These are phyloP conservation scores for Coptodon rendalli DNA, from an alignment of 2,113 vertebrate species.

Conservation along the genomic window DNA sequence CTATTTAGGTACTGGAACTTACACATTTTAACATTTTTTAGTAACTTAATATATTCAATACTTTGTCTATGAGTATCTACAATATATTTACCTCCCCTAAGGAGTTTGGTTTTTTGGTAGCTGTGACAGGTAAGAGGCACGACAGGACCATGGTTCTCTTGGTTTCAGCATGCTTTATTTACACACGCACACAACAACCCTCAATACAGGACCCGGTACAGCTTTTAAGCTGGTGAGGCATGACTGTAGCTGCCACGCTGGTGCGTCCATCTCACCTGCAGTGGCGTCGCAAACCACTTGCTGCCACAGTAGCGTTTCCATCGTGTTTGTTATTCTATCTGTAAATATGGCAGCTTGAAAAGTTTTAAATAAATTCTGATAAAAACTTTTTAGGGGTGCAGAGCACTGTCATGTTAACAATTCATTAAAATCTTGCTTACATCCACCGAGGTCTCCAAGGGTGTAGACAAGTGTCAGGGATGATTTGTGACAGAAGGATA, in stretches of 20 bases:
- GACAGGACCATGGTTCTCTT: neutral
- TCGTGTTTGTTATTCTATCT: neutral
- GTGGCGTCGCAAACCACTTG: neutral
- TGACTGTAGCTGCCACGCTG: rapidly evolving
- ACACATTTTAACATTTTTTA: neutral
- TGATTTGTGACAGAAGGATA: neutral
- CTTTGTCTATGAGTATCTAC: neutral
- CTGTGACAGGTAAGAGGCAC: neutral
- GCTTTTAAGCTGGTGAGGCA: neutral
- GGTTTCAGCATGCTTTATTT: rapidly evolving
- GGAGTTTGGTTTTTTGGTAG: neutral
- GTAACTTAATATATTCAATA: neutral
- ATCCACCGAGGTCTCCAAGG: neutral
- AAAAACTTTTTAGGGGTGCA: neutral
- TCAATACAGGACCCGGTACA: neutral
- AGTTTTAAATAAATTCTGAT: neutral
- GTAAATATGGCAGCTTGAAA: neutral
- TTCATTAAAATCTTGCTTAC: slow-evolving; percentile 20
- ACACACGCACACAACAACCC: neutral
- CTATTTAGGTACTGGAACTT: neutral
- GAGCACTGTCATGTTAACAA: neutral
- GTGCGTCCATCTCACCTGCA: neutral
- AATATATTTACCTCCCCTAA: neutral
- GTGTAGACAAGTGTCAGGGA: neutral
- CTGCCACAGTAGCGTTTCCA: neutral